Conservation (phyloP, 2,113 vertebrate species). For the Corythornis madagascariensis region DNA sequence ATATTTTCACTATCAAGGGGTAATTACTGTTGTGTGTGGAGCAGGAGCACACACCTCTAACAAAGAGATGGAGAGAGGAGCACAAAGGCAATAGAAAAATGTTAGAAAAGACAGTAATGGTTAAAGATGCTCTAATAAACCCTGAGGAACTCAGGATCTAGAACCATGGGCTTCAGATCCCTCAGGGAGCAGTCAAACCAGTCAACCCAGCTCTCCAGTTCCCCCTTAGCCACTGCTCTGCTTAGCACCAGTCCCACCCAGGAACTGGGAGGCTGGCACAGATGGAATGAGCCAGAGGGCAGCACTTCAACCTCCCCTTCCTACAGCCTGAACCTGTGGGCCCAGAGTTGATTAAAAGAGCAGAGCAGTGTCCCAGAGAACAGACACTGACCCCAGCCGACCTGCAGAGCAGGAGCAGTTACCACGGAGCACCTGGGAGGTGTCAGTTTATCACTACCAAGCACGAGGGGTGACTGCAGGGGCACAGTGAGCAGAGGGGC, state of each 20-base stretch:
- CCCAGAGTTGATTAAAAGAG: not conserved
- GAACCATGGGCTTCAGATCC: not conserved
- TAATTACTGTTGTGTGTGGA: too few species aligned
- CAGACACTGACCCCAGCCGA: not conserved
- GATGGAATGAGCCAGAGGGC: fast-evolving
- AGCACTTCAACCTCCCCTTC: not conserved
- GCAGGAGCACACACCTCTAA: not conserved
- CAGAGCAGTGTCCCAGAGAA: too few species aligned
- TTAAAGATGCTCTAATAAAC: not conserved
- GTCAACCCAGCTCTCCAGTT: not conserved
- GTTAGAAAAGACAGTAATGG: not conserved
- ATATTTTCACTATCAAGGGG: not conserved
- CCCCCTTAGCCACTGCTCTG: fast-evolving
- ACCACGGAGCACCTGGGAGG: not conserved
- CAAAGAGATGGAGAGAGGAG: not conserved
- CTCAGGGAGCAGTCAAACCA: not conserved
- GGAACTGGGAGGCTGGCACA: not conserved
- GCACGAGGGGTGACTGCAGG: not conserved
- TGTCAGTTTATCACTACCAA: not conserved
- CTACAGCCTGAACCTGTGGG: not conserved
- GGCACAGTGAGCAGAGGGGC: not conserved
- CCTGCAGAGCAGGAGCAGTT: not conserved
- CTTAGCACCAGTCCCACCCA: not conserved
- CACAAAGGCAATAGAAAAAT: not conserved
- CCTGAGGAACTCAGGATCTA: fast-evolving